Evolutionary conservation across 2,113 vertebrate genomes (phyloP).

Genomic region (Corythoichthys haematopterus): DNA sequence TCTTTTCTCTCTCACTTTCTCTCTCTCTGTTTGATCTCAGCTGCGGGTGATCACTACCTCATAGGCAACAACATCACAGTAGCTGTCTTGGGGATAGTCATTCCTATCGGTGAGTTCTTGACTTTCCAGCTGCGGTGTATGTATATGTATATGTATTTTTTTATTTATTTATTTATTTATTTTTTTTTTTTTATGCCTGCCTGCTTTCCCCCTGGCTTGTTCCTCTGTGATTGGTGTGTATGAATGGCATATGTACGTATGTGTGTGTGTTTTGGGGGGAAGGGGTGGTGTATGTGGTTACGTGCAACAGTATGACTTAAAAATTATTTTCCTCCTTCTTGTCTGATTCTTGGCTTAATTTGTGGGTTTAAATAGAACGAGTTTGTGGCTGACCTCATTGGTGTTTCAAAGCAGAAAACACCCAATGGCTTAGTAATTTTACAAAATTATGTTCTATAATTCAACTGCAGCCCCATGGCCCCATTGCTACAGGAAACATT

Average conservation of each 20-base stretch:
- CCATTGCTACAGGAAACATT: constrained; percentile 25
- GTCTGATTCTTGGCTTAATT: constrained; percentile 8
- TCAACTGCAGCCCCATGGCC: constrained; percentile 16
- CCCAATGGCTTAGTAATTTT: constrained; percentile 8
- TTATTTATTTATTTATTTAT: no score
- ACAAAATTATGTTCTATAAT: constrained; percentile 17
- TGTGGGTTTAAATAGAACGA: background rate
- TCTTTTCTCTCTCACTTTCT: background rate
- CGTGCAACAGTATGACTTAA: constrained; percentile 5
- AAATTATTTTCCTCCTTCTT: constrained; percentile 4
- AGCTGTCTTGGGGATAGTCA: constrained; percentile 87
- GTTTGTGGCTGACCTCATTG: background rate
- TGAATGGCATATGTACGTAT: constrained; percentile 5
- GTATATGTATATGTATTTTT: no score
- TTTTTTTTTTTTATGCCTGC: constrained; percentile 31
- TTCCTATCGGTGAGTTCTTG: constrained; percentile 86
- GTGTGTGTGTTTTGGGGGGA: background rate
- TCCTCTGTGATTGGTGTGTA: constrained; percentile 27
- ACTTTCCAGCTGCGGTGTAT: constrained; percentile 24
- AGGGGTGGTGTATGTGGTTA: background rate
- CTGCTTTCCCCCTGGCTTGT: constrained; percentile 53
- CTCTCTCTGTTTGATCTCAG: constrained; percentile 64
- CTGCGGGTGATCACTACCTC: constrained; percentile 79
- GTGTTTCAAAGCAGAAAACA: constrained; percentile 6
- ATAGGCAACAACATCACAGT: constrained; percentile 89